Percentiles rank a stretch among this genome's conserved stretches.
Evolutionary conservation across 2,113 vertebrate species (phyloP).

Genomic region (Nycticryphes semicollaris): DNA sequence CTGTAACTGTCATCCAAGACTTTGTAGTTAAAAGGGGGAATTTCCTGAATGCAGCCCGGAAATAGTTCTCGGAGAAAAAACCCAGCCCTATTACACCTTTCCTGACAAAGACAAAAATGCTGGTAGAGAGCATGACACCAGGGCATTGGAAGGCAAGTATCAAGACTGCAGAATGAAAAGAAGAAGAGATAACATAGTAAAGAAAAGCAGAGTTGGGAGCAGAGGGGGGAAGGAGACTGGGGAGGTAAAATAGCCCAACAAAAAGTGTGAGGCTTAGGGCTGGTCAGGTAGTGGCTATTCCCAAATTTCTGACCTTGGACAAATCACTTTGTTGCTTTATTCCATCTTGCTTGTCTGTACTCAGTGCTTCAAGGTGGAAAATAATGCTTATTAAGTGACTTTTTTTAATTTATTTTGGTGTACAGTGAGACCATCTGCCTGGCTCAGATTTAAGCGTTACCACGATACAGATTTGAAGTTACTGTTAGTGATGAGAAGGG

Average conservation of each 20-base stretch:
- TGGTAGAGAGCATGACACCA: not conserved
- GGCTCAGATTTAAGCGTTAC: not conserved
- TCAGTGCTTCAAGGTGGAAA: not conserved
- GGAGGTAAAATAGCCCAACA: not conserved
- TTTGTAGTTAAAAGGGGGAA: not conserved
- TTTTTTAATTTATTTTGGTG: not conserved
- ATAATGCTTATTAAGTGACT: not conserved
- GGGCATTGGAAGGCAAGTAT: not conserved
- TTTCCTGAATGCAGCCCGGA: not conserved
- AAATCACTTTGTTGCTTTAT: not conserved
- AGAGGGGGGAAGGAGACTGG: fast-evolving
- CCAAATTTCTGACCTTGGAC: not conserved
- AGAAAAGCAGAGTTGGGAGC: not conserved
- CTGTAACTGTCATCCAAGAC: not conserved
- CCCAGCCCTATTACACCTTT: not conserved
- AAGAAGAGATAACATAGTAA: not conserved
- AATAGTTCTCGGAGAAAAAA: not conserved
- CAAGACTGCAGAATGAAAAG: not conserved
- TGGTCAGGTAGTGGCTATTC: not conserved
- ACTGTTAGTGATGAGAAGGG: not conserved
- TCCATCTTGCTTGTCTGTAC: not conserved
- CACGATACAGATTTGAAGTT: not conserved
- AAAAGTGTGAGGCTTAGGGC: not conserved
- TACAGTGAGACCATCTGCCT: not conserved
- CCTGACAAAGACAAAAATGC: not conserved